phyloP scores from a whole-genome alignment of 1,140 invertebrate species.

The Caenorhabditis inopinata region DNA sequence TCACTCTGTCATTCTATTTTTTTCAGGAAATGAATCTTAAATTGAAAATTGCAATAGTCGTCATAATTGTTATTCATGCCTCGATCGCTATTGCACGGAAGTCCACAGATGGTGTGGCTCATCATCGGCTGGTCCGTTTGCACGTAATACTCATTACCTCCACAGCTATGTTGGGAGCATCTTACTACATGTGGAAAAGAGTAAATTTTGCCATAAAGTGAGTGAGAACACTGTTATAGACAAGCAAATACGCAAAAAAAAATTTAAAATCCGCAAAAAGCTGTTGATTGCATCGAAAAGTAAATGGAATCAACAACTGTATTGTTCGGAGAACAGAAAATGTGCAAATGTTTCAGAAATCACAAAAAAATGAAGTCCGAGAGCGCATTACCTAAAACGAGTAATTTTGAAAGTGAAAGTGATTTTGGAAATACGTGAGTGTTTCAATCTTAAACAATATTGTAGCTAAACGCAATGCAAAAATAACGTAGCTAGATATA shows the following conservation, averaged over 20 bases:
- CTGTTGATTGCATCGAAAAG: too few species aligned
- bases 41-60: not conserved
- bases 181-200: conserved; percentile 39
- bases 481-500: too few species aligned
- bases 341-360: not conserved
- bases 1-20: not conserved
- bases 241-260: too few species aligned
- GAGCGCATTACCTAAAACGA: not conserved
- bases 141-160: conserved; percentile 16
- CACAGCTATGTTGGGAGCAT: not conserved
- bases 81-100: not conserved
- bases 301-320: not conserved
- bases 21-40: conserved; percentile 19
- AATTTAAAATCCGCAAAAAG: too few species aligned
- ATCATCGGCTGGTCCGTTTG: conserved; percentile 35
- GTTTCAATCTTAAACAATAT: not conserved
- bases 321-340: not conserved
- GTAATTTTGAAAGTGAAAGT: not conserved
- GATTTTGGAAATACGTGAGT: conserved; percentile 12
- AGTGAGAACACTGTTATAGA: too few species aligned
- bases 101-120: conserved; percentile 17
- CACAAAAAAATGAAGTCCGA: not conserved
- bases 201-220: conserved; percentile 9
- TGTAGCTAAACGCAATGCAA: too few species aligned
- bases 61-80: not conserved